Evolutionary conservation across 2,113 vertebrate species (phyloP), one percentile per base, ranked within the genome.

Genomic region (Aegithalos caudatus): DNA sequence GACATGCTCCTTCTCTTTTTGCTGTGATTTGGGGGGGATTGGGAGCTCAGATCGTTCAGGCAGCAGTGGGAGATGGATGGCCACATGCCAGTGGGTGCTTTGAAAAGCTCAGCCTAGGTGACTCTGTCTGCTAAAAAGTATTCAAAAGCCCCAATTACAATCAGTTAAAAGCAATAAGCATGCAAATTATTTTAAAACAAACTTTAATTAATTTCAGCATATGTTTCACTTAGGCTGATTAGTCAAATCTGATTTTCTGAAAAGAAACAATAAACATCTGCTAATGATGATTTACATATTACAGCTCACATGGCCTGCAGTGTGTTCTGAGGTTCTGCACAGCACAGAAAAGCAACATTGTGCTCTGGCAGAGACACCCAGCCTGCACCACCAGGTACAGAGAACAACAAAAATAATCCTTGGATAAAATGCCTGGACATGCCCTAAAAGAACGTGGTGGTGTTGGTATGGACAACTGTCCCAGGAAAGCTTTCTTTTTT

Each of bases 141-240:
- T 95, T 91, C 81, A 88, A 88, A 95, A 96, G 28, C 56, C 61
- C 65, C 87, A 92, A 90, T 94, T 95, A 91, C 90, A 95, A 94
- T 94, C 76, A 92, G 96, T 95, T 95, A 94, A 97, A 97, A 95
- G 93, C 67, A 95, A 92, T 78, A 80, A 95, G 96, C 92, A 95
- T 90, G 77, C 90, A 97, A 97, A 97, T 96, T 92, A 94, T 95
- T 97, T 93, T 94, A 96, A 97, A 97, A 96, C 87, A 90, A 97
- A 94, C 86, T 96, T 95, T 95, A 97, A 96, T 96, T 97, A 97
- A 97, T 97, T 94, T 96, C 92, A 96, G 90, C 95, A 97, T 97
- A 93, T 97, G 95, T 94, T 97, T 97, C 92, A 92, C 87, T 95
- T 96, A 95, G 94, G 86, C 88, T 96, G 92, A 96, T 93, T 81